phyloP scores from a whole-genome alignment of 1,140 invertebrate genomes.

The Hyphantria cunea region DNA sequence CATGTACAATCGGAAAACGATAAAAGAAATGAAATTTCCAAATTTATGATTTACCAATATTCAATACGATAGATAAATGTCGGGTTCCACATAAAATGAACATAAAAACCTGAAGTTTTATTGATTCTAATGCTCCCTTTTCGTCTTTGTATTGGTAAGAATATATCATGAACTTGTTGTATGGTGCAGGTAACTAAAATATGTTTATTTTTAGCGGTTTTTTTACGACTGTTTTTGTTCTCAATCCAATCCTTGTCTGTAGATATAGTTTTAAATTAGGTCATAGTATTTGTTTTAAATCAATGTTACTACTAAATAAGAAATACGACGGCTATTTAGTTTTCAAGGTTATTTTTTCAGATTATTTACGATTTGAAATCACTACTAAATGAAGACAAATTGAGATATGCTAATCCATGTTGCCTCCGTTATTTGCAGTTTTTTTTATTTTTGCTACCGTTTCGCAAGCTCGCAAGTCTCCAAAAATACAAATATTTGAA shows the following conservation, averaged over 20 bases:
- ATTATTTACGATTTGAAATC: no score
- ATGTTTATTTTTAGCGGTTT: background rate
- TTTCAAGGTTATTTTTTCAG: no score
- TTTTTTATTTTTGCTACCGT: background rate
- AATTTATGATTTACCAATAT: conserved; percentile 18
- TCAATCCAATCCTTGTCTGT: no score
- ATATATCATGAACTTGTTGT: conserved; percentile 9
- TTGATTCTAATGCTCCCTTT: conserved; percentile 14
- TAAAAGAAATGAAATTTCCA: conserved; percentile 26
- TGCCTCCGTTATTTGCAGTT: background rate
- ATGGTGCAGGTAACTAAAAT: conserved; percentile 8
- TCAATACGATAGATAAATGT: conserved; percentile 22
- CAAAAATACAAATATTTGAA: conserved; percentile 23
- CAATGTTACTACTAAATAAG: no score
- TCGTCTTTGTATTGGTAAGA: background rate
- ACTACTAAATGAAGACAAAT: no score
- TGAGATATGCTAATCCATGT: no score
- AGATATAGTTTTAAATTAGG: no score
- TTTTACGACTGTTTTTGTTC: background rate
- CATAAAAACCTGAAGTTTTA: conserved; percentile 23
- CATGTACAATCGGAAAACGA: conserved; percentile 7
- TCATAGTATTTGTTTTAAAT: no score
- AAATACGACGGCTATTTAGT: no score
- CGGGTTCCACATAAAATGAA: conserved; percentile 19
- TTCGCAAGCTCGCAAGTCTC: background rate